These are phyloP conservation scores for Triplophysa bombifrons DNA, from an alignment of 2,797 vertebrate genomes.

Conservation along the genomic window DNA sequence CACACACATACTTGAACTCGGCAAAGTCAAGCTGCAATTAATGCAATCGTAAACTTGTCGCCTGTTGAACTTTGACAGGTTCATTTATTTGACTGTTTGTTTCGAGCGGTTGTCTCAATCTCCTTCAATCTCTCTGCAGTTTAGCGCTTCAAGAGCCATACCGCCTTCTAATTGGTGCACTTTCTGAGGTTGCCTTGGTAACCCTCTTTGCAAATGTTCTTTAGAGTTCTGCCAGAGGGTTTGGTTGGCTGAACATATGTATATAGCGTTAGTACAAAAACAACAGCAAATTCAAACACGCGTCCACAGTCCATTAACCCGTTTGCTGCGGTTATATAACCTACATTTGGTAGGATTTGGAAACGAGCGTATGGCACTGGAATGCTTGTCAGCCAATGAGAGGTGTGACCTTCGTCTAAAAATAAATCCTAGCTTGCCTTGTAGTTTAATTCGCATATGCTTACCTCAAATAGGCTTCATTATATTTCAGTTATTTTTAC, in stretches of 20 bases:
- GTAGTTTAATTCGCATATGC: not conserved
- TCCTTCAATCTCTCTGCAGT: conserved; percentile 54
- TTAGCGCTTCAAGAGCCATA: conserved; percentile 52
- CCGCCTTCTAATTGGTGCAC: conserved; percentile 55
- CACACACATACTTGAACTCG: conserved; percentile 16
- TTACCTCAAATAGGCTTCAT: not conserved
- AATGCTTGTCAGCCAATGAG: conserved; percentile 9
- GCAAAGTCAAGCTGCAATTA: conserved; percentile 7
- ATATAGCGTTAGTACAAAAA: conserved; percentile 27
- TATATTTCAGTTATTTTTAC: too few relatives aligned
- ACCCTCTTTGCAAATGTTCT: conserved; percentile 51
- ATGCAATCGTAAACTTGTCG: conserved; percentile 21
- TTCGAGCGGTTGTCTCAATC: conserved; percentile 32
- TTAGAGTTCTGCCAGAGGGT: conserved; percentile 47
- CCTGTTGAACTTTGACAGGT: conserved; percentile 26
- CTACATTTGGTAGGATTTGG: conserved; percentile 1
- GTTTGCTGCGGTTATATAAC: not conserved
- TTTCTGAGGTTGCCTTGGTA: conserved; percentile 59
- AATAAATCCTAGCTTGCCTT: conserved; percentile 2
- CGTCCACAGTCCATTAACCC: not conserved
- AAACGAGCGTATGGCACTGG: conserved; percentile 18
- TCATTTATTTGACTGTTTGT: conserved; percentile 50
- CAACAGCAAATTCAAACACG: not conserved
- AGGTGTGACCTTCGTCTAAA: conserved; percentile 10
- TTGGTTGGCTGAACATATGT: conserved; percentile 37